phyloP scores from a whole-genome alignment of 2,888 invertebrate species.

The Nudaria mundana region DNA sequence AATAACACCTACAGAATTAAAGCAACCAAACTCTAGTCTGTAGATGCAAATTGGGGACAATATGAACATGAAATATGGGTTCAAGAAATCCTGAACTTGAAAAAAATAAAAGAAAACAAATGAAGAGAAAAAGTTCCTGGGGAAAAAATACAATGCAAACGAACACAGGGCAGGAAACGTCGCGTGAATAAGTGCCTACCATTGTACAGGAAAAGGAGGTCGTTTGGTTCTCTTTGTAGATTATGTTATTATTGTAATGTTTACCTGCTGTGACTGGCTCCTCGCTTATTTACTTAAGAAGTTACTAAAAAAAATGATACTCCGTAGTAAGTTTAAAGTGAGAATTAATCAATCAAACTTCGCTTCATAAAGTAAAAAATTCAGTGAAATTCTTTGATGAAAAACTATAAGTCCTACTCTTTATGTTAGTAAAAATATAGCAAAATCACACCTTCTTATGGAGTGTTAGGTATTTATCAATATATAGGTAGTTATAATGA shows the following conservation, averaged over 20 bases:
- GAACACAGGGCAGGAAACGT: conserved; percentile 70
- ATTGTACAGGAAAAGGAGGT: conserved; percentile 43
- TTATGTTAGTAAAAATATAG: neutral
- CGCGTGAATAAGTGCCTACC: conserved; percentile 70
- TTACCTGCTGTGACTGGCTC: conserved; percentile 22
- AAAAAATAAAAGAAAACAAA: conserved; percentile 67
- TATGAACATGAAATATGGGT: conserved; percentile 80
- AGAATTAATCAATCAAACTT: no score
- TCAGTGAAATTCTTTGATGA: neutral
- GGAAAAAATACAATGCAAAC: conserved; percentile 56
- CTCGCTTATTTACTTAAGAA: conserved; percentile 1
- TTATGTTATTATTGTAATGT: conserved; percentile 31
- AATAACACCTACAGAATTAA: conserved; percentile 33
- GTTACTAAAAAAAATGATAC: no score
- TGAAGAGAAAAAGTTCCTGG: conserved; percentile 72
- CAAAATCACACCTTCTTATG: no score
- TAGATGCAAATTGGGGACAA: conserved; percentile 66
- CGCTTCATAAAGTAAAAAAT: no score
- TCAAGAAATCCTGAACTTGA: conserved; percentile 75
- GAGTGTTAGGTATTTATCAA: no score
- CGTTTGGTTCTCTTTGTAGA: conserved; percentile 34
- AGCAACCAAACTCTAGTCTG: conserved; percentile 39
- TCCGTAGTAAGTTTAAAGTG: no score
- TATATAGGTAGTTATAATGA: neutral
- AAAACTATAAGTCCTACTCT: neutral